phyloP scores from a whole-genome alignment of 2,888 invertebrate species.

The Labia minor region DNA sequence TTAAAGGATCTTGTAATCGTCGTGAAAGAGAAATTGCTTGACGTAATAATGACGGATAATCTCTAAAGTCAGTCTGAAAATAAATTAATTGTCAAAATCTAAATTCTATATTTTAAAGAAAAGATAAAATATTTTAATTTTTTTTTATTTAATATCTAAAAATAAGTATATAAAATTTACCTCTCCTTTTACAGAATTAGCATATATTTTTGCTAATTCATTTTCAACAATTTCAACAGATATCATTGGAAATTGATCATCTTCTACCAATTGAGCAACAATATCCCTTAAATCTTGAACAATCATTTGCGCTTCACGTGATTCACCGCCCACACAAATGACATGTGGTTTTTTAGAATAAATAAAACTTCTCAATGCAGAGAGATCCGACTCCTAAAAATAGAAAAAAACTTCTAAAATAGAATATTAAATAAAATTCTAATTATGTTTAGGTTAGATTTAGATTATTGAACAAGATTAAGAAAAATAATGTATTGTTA shows the following conservation, averaged over 20 bases:
- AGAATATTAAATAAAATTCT: background rate
- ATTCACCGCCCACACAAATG: conserved; percentile 82
- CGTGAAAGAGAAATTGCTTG: conserved; percentile 91
- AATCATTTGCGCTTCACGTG: conserved; percentile 72
- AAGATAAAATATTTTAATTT: no score
- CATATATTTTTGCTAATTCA: conserved; percentile 83
- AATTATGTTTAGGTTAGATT: background rate
- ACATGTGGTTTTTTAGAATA: conserved; percentile 86
- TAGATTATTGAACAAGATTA: background rate
- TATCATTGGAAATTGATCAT: conserved; percentile 77
- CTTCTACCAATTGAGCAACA: conserved; percentile 60
- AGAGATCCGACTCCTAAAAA: conserved; percentile 50
- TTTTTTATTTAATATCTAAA: no score
- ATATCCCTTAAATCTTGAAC: conserved; percentile 66
- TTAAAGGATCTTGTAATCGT: conserved; percentile 85
- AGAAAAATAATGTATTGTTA: background rate
- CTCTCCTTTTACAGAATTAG: conserved; percentile 77
- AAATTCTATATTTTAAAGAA: background rate
- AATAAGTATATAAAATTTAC: conserved; percentile 31
- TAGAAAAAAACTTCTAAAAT: conserved; percentile 16
- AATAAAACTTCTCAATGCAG: conserved; percentile 69
- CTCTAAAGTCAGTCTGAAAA: conserved; percentile 66
- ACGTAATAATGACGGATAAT: conserved; percentile 80
- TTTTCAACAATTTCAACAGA: conserved; percentile 88
- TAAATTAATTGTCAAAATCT: background rate